Evolutionary conservation across 2,797 vertebrate species (phyloP).

Genomic region (Cirrhinus mrigala): DNA sequence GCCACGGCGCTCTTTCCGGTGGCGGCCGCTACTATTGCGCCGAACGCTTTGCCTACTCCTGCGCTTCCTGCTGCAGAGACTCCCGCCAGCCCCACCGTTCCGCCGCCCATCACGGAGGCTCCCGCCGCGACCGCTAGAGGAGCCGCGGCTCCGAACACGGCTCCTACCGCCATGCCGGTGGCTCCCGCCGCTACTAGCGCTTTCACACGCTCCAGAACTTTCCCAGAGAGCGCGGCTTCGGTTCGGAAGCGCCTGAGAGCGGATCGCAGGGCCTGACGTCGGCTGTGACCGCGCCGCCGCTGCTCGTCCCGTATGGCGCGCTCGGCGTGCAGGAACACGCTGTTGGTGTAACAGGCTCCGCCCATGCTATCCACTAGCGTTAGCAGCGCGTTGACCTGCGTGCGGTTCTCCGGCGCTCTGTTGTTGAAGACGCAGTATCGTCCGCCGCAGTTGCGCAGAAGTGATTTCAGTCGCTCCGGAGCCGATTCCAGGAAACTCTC

Average conservation of each 20-base stretch:
- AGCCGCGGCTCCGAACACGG: slow-evolving; percentile 70
- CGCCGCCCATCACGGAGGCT: slow-evolving; percentile 70
- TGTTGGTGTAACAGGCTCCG: slow-evolving; percentile 73
- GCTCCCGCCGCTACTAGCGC: slow-evolving; percentile 74
- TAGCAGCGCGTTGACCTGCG: slow-evolving; percentile 73
- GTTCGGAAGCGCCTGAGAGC: slow-evolving; percentile 60
- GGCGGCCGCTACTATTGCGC: slow-evolving; percentile 72
- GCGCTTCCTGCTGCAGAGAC: slow-evolving; percentile 65
- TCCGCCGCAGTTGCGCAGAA: slow-evolving; percentile 75
- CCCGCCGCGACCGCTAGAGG: slow-evolving; percentile 76
- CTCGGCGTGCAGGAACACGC: slow-evolving; percentile 73
- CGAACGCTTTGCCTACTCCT: slow-evolving; percentile 71
- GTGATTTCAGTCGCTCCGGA: slow-evolving; percentile 67
- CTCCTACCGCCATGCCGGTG: slow-evolving; percentile 76
- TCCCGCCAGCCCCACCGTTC: slow-evolving; percentile 69
- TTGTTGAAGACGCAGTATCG: slow-evolving; percentile 81
- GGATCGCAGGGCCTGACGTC: slow-evolving; percentile 44
- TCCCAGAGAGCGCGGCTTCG: slow-evolving; percentile 71
- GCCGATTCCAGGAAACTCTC: slow-evolving; percentile 70
- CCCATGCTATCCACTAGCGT: slow-evolving; percentile 67
- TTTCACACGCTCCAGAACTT: slow-evolving; percentile 74
- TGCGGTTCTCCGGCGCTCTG: slow-evolving; percentile 63
- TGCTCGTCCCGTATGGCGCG: slow-evolving; percentile 75
- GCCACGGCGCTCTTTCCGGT: slow-evolving; percentile 73
- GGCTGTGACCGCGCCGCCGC: slow-evolving; percentile 51